These are phyloP conservation scores for Hipposideros armiger DNA, from an alignment of 2,113 vertebrate species.

Conservation along the genomic window DNA sequence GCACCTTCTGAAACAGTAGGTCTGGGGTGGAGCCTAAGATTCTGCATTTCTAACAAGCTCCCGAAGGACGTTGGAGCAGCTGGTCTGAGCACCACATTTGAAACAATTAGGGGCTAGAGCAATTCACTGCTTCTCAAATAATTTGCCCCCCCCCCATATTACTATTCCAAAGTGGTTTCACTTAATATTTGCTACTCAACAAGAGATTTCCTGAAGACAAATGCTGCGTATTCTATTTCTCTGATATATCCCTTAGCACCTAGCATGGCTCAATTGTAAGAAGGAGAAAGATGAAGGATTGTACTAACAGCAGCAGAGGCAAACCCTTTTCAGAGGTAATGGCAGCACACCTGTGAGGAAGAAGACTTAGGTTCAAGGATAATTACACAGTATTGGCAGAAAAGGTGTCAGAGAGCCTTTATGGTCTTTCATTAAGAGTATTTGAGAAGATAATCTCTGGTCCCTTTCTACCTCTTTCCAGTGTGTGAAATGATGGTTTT, in stretches of 20 bases:
- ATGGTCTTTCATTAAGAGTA: not conserved
- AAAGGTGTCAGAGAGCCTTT: not conserved
- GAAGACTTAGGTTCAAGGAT: not conserved
- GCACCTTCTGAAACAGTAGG: not conserved
- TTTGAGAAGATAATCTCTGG: not conserved
- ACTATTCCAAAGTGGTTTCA: not conserved
- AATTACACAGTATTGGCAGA: fast-evolving
- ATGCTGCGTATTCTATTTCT: not conserved
- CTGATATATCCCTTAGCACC: not conserved
- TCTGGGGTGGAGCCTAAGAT: not conserved
- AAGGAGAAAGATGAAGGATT: not conserved
- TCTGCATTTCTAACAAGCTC: slow-evolving; percentile 4
- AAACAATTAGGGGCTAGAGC: not conserved
- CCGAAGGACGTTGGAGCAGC: not conserved
- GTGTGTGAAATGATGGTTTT: not conserved
- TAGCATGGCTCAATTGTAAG: fast-evolving
- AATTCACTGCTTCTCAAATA: not conserved
- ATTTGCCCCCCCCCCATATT: not conserved
- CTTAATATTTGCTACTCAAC: not conserved
- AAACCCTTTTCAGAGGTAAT: not conserved
- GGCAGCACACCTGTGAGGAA: not conserved
- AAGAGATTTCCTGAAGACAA: not conserved
- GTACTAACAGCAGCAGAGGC: not conserved
- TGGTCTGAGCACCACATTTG: not conserved
- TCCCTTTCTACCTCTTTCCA: not conserved